Evolutionary conservation across 2,797 vertebrate genomes (phyloP).

Genomic region (Bucorvus abyssinicus): DNA sequence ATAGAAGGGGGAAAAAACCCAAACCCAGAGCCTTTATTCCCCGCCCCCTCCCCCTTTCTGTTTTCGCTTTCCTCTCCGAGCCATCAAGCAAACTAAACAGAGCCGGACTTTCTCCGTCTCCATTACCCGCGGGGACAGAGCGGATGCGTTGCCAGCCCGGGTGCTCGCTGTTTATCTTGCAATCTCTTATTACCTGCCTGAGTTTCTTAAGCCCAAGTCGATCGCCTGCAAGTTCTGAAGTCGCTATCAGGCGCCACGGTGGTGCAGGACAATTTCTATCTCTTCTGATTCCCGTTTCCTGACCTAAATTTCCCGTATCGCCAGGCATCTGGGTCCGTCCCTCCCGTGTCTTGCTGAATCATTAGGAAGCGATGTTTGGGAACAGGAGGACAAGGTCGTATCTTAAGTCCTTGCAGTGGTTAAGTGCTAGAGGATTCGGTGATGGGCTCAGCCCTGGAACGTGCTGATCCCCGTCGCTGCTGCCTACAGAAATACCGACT

Average conservation of each 20-base stretch:
- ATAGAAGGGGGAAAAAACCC: slow-evolving; percentile 54
- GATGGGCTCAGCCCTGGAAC: not conserved
- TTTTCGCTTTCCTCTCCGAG: slow-evolving; percentile 44
- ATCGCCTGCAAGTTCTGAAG: slow-evolving; percentile 47
- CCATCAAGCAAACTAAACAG: slow-evolving; percentile 63
- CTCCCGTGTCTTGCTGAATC: not conserved
- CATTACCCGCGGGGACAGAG: not conserved
- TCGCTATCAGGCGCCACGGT: not conserved
- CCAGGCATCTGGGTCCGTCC: not conserved
- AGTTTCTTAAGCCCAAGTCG: slow-evolving; percentile 58
- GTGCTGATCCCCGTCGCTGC: not conserved
- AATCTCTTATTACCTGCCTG: slow-evolving; percentile 64
- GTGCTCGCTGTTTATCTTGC: slow-evolving; percentile 65
- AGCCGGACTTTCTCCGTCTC: slow-evolving; percentile 41
- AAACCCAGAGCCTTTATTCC: slow-evolving; percentile 18
- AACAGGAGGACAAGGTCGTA: not conserved
- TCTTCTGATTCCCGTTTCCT: not conserved
- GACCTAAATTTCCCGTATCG: slow-evolving; percentile 21
- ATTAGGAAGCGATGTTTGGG: slow-evolving; percentile 11
- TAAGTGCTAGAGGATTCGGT: not conserved
- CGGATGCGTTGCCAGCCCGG: slow-evolving; percentile 6
- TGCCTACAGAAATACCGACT: not conserved
- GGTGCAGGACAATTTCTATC: slow-evolving; percentile 17
- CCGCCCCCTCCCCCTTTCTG: not conserved
- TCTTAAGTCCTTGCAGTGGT: not conserved